phyloP scores from a whole-genome alignment of 1,140 invertebrate species.

The Drosophila melanogaster region DNA sequence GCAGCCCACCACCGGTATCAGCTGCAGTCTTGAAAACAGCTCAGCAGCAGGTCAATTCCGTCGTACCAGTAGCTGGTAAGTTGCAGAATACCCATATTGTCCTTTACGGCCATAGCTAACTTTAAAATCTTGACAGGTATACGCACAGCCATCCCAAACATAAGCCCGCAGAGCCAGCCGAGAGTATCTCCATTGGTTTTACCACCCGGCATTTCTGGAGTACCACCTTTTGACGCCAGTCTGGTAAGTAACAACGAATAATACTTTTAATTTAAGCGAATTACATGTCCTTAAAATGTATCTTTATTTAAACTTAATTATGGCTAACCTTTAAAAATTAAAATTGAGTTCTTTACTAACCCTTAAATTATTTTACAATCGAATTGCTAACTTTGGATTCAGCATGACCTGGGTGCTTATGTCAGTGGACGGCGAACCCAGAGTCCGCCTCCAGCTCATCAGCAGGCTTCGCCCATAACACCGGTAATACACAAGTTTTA shows the following conservation, averaged over 20 bases:
- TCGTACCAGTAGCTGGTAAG: slow-evolving; percentile 49
- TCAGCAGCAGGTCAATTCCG: slow-evolving; percentile 61
- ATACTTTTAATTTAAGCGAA: not conserved
- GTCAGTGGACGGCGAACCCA: slow-evolving; percentile 85
- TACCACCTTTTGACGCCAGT: slow-evolving; percentile 87
- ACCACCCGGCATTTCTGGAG: slow-evolving; percentile 85
- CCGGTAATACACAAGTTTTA: slow-evolving; percentile 87
- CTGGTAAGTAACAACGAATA: slow-evolving; percentile 87
- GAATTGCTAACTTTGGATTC: slow-evolving; percentile 66
- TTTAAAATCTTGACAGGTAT: slow-evolving; percentile 36
- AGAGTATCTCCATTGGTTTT: slow-evolving; percentile 85
- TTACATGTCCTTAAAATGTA: not conserved
- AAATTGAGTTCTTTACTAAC: slow-evolving; percentile 19
- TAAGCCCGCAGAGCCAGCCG: slow-evolving; percentile 88
- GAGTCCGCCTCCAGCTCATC: slow-evolving; percentile 91
- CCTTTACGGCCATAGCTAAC: slow-evolving; percentile 10
- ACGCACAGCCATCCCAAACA: slow-evolving; percentile 86
- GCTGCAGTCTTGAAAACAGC: slow-evolving; percentile 81
- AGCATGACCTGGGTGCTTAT: slow-evolving; percentile 85
- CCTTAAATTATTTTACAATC: slow-evolving; percentile 11
- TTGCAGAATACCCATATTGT: not conserved
- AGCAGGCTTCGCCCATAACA: slow-evolving; percentile 90
- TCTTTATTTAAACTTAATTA: not conserved
- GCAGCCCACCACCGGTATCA: slow-evolving; percentile 86
- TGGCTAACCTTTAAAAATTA: not conserved